Evolutionary conservation across 2,888 invertebrate species (phyloP).

Genomic region (Drymonia ruficornis): DNA sequence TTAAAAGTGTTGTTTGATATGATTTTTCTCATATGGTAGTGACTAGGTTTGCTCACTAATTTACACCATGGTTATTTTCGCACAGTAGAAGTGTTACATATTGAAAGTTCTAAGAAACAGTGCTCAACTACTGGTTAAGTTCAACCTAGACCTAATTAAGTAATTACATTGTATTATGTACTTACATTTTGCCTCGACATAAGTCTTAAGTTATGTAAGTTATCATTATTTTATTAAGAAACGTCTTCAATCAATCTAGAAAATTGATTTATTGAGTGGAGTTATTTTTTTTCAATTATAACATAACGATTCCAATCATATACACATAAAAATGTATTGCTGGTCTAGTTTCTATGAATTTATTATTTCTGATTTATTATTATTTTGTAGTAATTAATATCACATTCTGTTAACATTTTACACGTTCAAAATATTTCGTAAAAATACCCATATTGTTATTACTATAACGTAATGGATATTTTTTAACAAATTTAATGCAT

Average conservation of each 20-base stretch:
- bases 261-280: background rate
- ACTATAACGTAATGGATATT: too few relatives aligned
- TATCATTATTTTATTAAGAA: background rate
- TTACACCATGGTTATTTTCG: background rate
- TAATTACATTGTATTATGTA: background rate
- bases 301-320: background rate
- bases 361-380: too few relatives aligned
- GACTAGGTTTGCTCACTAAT: constrained; percentile 3
- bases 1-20: background rate
- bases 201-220: background rate
- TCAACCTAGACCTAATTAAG: background rate
- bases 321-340: constrained; percentile 16
- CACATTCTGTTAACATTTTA: too few relatives aligned
- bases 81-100: background rate
- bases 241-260: background rate
- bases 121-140: background rate
- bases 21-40: background rate
- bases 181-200: background rate
- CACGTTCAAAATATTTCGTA: too few relatives aligned
- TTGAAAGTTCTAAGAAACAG: background rate
- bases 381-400: too few relatives aligned
- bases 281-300: background rate
- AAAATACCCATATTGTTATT: too few relatives aligned
- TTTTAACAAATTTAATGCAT: too few relatives aligned
- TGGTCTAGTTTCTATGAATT: constrained; percentile 13